Base-by-base conservation (phyloP, 2,113 vertebrate species). In the Xenotilapia leptura region DNA sequence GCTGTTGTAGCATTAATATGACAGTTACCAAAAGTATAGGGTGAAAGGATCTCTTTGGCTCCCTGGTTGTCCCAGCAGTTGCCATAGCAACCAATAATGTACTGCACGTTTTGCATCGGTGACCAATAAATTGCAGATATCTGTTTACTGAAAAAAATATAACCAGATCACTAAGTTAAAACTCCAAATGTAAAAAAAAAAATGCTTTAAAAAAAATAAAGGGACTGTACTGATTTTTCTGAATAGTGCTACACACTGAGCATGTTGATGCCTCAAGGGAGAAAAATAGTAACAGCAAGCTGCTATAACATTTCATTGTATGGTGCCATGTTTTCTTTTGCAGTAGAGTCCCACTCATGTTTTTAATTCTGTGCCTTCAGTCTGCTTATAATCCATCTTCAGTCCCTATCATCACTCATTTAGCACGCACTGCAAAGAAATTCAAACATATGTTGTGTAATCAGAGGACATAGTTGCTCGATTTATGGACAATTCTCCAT, bases 1-100 rank as follows among this genome's bases (percentile, higher is more conserved):
- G 83, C 85, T 88, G 79, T 80, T 79, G 62, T 4, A 47, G 80
- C 79, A 38, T 93, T 89, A 90, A 86, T 58, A 73, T 82, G 79
- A 87, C 45, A 81, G 91, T 79, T 70, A 88, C 23, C 49, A 68
- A 73, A 55, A 86, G 80, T 68, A 51, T 33, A 55, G 73, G 85
- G 49, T 81, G 56, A 87, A 86, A 70, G 7, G 21, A 79, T 85
- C 58, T 33, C 28, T 84, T 54, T 87, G 80, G 38, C 40, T 84
- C 28, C 8, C 5, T 40, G 36, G 58, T 68, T 83, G 51, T 58
- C 42, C 38, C 14, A 17, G 19, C 33, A 82, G 85, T 89, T 83
- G 84, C 84, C 79, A 85, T 83, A 75, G 88, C 54, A 92, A 90
- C 84, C 8, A 19, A 79, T 80, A 21, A 81, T 68, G 79, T 68